Evolutionary conservation across 2,113 vertebrate species (phyloP).

Genomic region (sheep (Ovis aries)): DNA sequence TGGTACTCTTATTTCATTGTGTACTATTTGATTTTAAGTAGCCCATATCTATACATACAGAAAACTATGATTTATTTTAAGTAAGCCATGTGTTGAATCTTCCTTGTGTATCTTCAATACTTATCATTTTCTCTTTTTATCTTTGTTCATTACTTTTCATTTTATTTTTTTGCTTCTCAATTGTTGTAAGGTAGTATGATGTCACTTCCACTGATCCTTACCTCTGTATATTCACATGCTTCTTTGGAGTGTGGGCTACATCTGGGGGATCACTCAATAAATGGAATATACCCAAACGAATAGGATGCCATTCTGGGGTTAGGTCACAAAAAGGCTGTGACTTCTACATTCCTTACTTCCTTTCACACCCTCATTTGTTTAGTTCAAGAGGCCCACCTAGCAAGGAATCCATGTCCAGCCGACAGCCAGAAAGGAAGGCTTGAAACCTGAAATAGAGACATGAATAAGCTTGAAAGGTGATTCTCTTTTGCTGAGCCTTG

Average conservation of each 20-base stretch:
- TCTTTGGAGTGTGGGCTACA: neutral
- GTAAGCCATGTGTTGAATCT: neutral
- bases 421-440: neutral
- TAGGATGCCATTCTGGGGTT: neutral
- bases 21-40: neutral
- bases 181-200: neutral
- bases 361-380: neutral
- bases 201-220: neutral
- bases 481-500: accelerated
- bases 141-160: neutral
- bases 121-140: neutral
- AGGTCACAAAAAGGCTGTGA: neutral
- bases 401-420: neutral
- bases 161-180: neutral
- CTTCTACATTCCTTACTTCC: neutral
- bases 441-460: neutral
- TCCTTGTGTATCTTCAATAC: neutral
- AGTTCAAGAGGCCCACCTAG: neutral
- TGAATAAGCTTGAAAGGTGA: neutral
- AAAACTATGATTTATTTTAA: neutral
- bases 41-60: neutral
- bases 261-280: neutral
- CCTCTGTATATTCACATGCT: neutral
- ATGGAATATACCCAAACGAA: neutral
- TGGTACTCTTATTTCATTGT: neutral